Evolutionary conservation across 2,888 invertebrate species (phyloP), one percentile per base, ranked within the genome.

Genomic region (Tuta absoluta): DNA sequence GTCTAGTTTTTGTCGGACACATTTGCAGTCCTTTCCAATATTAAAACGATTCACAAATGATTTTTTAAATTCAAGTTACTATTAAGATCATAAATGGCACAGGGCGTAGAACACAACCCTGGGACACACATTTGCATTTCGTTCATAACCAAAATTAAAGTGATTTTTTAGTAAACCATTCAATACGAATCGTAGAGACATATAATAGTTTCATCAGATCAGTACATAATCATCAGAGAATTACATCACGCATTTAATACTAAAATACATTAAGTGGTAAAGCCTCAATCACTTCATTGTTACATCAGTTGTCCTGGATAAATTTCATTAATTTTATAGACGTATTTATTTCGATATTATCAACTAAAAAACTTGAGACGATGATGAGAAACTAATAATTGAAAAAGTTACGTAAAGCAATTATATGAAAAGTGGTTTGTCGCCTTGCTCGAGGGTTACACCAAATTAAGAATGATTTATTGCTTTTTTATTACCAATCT

Each of bases 381-480:
- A 41, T 41, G 41, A 41, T 41, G 41, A 14, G 41, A 41, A 41
- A 41, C 41, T 41, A 14, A n/a, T 41, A 41, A 41, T 41, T 41
- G 11, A 2, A 41, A 10, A 49, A 19, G 19, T 49, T 49, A 49
- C 48, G 48, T 49, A 7, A 49, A 19, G 8, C 21, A 49, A 41
- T 3, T 33, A n/a, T 8, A 8, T 8, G 33, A 7, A 14, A n/a
- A n/a, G n/a, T n/a, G 14, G 12, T 41, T 41, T 41, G 41, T 41
- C 41, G 2, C 14, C 5, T 14, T 41, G 41, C 41, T 14, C 8
- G 41, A 41, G n/a, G 41, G 41, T 41, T 14, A 12, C 48, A 19
- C 8, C 21, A 49, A 14, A 19, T 49, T 10, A 21, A 19, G n/a
- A 49, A 49, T 49, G 7, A 41, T 41, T 3, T n/a, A 41, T 41